Evolutionary conservation across 1,140 invertebrate species (phyloP).

Genomic region (Megalopta genalis): DNA sequence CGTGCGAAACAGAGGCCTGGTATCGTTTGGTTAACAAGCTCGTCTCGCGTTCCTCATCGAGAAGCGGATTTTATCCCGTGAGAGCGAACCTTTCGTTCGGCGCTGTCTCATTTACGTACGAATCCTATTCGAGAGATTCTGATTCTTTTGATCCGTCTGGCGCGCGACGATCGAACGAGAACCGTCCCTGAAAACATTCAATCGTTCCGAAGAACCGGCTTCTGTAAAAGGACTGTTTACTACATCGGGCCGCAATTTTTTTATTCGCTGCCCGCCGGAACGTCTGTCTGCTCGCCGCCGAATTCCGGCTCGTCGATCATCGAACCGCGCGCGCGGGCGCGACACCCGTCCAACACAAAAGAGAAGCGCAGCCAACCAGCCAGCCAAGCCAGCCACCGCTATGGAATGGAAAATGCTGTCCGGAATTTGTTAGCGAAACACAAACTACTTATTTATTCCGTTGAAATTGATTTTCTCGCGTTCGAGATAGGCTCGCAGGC

Average conservation of each 20-base stretch:
- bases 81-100: slow-evolving; percentile 12
- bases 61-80: slow-evolving; percentile 14
- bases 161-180: slow-evolving; percentile 9
- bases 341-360: no score
- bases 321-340: no score
- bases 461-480: no score
- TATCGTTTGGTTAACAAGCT: slow-evolving; percentile 53
- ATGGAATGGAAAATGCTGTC: no score
- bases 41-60: slow-evolving; percentile 19
- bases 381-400: no score
- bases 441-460: no score
- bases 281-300: no score
- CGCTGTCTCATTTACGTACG: slow-evolving; percentile 7
- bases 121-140: slow-evolving; percentile 7
- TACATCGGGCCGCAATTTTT: background rate
- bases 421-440: no score
- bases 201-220: background rate
- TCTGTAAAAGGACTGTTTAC: background rate
- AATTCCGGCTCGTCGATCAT: no score
- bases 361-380: no score
- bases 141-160: slow-evolving; percentile 11
- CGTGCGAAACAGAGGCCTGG: slow-evolving; percentile 35
- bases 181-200: slow-evolving; percentile 29
- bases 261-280: background rate
- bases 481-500: no score